A percentile compares a stretch with the other conserved stretches of the same genome.
These are phyloP conservation scores for Heterotilapia buettikoferi DNA, from an alignment of 2,113 vertebrate species.

Conservation along the genomic window DNA sequence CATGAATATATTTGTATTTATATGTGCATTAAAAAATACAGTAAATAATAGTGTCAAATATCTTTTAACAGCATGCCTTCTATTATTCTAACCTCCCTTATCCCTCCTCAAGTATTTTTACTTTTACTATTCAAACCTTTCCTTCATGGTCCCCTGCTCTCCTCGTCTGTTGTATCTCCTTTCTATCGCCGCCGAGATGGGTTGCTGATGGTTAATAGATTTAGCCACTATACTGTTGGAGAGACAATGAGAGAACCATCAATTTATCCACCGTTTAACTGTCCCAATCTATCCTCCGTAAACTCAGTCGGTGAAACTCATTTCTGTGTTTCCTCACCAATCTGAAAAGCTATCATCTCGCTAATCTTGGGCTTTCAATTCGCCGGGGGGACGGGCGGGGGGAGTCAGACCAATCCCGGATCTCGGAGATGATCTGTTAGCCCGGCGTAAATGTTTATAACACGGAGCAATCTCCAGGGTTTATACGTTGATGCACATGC, in stretches of 20 bases:
- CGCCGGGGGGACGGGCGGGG: conserved; percentile 81
- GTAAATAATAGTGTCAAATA: neutral
- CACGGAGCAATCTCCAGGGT: conserved; percentile 92
- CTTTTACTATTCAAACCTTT: neutral
- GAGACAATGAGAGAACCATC: conserved; percentile 93
- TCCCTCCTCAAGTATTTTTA: neutral
- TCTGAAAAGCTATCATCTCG: conserved; percentile 99
- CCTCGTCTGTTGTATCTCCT: conserved; percentile 62
- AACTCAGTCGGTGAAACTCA: conserved; percentile 91
- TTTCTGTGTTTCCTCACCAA: conserved; percentile 93
- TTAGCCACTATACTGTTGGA: conserved; percentile 85
- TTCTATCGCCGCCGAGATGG: conserved; percentile 72
- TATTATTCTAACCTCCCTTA: neutral
- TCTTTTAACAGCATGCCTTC: neutral
- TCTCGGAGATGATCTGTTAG: conserved; percentile 99
- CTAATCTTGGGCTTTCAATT: conserved; percentile 98
- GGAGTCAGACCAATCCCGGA: conserved; percentile 92
- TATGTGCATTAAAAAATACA: neutral
- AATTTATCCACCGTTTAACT: conserved; percentile 96
- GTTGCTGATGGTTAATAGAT: conserved; percentile 93
- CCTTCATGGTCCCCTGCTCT: neutral
- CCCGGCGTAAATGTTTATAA: conserved; percentile 99
- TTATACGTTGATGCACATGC: conserved; percentile 68
- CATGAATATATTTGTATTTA: neutral
- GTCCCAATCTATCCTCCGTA: conserved; percentile 94